Evolutionary conservation across 2,797 vertebrate genomes (phyloP), one percentile per base, ranked within the genome.

Genomic region (Eospalax fontanierii): DNA sequence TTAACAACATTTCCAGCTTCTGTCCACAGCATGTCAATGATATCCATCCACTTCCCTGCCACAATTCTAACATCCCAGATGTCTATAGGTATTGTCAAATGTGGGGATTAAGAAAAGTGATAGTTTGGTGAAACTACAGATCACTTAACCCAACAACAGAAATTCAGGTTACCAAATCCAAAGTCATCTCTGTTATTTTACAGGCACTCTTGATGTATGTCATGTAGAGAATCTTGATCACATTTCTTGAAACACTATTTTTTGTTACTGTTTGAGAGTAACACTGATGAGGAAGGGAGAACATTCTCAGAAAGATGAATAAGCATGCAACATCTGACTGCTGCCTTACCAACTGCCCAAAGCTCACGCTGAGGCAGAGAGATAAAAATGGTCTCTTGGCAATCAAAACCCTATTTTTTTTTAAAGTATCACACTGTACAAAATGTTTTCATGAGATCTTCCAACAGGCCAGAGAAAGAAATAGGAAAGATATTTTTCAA

Each of bases 361-460:
- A 86, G 11, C 12, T 82, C 75, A 70, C 2, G 35, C 6, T 22
- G 26, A 66, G 10, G 7, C 50, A 54, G 30, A n/a, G 6, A 81
- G 26, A 24, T 57, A 71, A 4, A 4, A 30, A 68, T 14, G 7
- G 24, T 12, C 35, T 89, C 50, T 76, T 43, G 71, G 8, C n/a
- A 71, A 87, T 30, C 57, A 94, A 63, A 78, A 95, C 96, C 70
- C 19, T 65, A 15, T 4, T 7, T 57, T 8, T 63, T 38, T 94
- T 87, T 63, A 1, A 6, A 94, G 9, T 21, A 50, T 54, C 6
- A 91, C 16, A 83, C 3, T 76, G 59, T 35, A 76, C 16, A 30
- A 79, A 91, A n/a, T 26, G 35, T 68, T 94, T 81, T 33, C 26
- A 43, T 83, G 81, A 89, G 19, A 91, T 80, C 63, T 93, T 6